Base-by-base conservation (phyloP, 2,888 invertebrate species). In the Oxystoma pomonae region DNA sequence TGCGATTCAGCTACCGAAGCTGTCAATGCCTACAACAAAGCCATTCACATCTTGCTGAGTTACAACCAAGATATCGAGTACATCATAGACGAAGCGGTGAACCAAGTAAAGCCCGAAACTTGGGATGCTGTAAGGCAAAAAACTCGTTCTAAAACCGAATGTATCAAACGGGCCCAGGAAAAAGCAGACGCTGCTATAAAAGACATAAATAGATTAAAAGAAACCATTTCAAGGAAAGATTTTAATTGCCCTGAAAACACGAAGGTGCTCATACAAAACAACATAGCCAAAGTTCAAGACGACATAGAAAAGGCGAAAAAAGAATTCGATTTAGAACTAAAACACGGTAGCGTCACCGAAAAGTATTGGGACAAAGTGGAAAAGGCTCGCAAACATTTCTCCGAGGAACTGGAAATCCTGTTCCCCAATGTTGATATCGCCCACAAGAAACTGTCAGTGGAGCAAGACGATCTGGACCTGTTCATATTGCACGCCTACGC, bases 351-450 rank as follows among this genome's bases (percentile, higher is more conserved):
- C 56, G 81, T 94, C 0, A 86, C 90, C 17, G 90, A 92, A 67
- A 89, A 87, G 73, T 96, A 92, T 75, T 93, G 94, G 89, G 88
- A 87, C 60, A 88, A 92, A 81, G 92, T 92, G 73, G 83, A 85
- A 68, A 76, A 81, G 49, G 86, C 87, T 0, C 81, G 87, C 1
- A 83, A 83, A 69, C 83, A 84, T 70, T 87, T 88, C 66, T 80
- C 84, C 18, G 84, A 88, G 64, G 88, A 89, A 78, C 81, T 90
- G 51, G 84, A 86, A 75, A 86, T 88, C 60, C 82, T 94, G 53
- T 88, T 91, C 72, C 92, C 93, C 0, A 85, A 86, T 58, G 82
- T 91, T 1, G 87, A 90, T 75, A 79, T 91, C 52, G 78, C 85
- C 5, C 86, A 87, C n/a, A 88, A 86, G 74, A 83, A 86, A 70